Evolutionary conservation across 2,113 vertebrate genomes (phyloP).

Genomic region (Myodes glareolus): DNA sequence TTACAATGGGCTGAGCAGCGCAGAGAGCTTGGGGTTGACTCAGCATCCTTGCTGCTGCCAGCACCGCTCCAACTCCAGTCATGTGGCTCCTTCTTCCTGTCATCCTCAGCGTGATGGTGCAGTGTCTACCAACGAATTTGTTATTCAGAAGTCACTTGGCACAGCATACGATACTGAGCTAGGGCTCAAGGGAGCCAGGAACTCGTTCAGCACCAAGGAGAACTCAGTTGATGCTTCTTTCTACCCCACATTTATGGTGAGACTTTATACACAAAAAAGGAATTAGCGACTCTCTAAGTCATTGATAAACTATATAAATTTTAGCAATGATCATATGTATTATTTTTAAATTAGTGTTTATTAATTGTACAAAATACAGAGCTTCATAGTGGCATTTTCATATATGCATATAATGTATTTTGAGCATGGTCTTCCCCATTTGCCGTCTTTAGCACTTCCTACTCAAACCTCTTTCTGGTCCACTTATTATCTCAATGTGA

Average conservation of each 20-base stretch:
- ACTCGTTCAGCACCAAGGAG: background rate
- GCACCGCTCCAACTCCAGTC: accelerated
- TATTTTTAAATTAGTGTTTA: background rate
- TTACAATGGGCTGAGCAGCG: background rate
- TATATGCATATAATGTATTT: background rate
- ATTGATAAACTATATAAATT: background rate
- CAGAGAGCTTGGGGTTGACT: background rate
- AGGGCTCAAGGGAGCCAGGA: background rate
- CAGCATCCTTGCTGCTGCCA: too few relatives aligned
- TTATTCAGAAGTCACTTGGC: background rate
- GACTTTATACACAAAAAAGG: background rate
- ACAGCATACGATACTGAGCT: background rate
- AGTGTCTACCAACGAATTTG: accelerated
- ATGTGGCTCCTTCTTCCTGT: background rate
- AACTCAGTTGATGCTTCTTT: background rate
- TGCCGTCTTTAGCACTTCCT: too few relatives aligned
- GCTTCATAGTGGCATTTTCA: background rate
- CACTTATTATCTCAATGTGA: background rate
- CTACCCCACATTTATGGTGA: background rate
- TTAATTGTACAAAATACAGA: background rate
- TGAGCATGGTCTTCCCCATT: background rate
- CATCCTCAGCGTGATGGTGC: accelerated
- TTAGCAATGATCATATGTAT: background rate
- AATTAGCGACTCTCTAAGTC: background rate
- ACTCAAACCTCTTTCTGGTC: background rate